These are phyloP conservation scores for Clarias magur DNA, from an alignment of 2,113 vertebrate species.

Conservation along the genomic window DNA sequence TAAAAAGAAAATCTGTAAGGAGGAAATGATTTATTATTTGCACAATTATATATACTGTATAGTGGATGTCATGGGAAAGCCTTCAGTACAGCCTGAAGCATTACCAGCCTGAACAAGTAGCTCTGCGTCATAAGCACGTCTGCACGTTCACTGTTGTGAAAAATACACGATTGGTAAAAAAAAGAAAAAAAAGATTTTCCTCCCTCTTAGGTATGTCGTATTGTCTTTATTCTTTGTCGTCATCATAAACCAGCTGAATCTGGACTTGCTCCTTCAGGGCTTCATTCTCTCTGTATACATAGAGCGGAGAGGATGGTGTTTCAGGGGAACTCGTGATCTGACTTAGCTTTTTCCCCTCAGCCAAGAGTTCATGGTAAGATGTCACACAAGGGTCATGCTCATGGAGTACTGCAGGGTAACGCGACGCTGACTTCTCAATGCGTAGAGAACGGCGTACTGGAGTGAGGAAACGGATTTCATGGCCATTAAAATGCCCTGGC, in stretches of 20 bases:
- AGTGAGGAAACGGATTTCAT: slow-evolving; percentile 75
- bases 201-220: not conserved
- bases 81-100: not conserved
- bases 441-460: slow-evolving; percentile 74
- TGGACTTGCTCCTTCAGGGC: slow-evolving; percentile 67
- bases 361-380: slow-evolving; percentile 67
- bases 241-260: slow-evolving; percentile 58
- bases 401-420: slow-evolving; percentile 64
- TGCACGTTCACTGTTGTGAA: not conserved
- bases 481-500: slow-evolving; percentile 59
- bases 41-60: too few species aligned
- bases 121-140: not conserved
- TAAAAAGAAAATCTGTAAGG: too few species aligned
- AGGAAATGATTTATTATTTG: not conserved
- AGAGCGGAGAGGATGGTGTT: slow-evolving; percentile 46
- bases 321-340: not conserved
- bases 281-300: slow-evolving; percentile 75
- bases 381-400: slow-evolving; percentile 75
- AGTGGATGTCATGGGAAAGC: not conserved
- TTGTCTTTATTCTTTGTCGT: not conserved
- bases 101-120: not conserved
- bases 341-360: slow-evolving; percentile 39
- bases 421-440: slow-evolving; percentile 62
- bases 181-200: not conserved
- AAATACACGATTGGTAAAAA: not conserved